Evolutionary conservation across 2,888 invertebrate species (phyloP).

Genomic region (Eumerus sabulonum): DNA sequence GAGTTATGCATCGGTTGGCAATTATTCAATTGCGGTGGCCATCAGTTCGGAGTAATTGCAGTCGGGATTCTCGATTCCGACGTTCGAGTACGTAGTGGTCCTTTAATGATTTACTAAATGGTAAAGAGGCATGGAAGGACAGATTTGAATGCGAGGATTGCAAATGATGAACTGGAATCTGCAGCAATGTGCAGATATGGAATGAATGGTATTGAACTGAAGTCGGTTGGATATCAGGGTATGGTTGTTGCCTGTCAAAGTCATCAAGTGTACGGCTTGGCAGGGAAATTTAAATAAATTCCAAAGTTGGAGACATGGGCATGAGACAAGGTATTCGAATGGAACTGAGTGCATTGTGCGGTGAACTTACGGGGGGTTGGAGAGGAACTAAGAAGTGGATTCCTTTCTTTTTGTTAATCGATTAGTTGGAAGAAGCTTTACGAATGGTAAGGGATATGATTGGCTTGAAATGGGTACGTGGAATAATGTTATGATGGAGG

Average conservation of each 20-base stretch:
- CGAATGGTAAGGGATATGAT: too few relatives aligned
- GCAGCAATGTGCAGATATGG: slow-evolving; percentile 58
- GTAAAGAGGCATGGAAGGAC: slow-evolving; percentile 28
- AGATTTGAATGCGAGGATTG: slow-evolving; percentile 64
- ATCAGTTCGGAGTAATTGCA: slow-evolving; percentile 65
- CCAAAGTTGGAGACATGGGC: slow-evolving; percentile 7
- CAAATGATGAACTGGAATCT: slow-evolving; percentile 68
- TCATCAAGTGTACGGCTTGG: slow-evolving; percentile 47
- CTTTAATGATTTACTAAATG: slow-evolving; percentile 63
- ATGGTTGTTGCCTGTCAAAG: slow-evolving; percentile 62
- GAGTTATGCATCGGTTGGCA: slow-evolving; percentile 43
- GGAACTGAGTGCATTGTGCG: slow-evolving; percentile 41
- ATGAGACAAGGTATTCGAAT: too few relatives aligned
- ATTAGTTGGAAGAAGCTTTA: slow-evolving; percentile 24
- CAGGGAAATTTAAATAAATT: slow-evolving; percentile 66
- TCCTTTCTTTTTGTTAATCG: slow-evolving; percentile 26
- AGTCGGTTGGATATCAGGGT: slow-evolving; percentile 5
- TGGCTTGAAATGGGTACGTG: too few relatives aligned
- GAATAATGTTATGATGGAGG: too few relatives aligned
- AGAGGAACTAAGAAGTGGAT: slow-evolving; percentile 32
- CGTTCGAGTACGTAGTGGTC: slow-evolving; percentile 8
- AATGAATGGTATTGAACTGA: slow-evolving; percentile 2
- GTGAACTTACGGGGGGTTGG: slow-evolving; percentile 47
- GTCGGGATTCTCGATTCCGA: slow-evolving; percentile 1
- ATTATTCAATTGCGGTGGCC: slow-evolving; percentile 66